Evolutionary conservation across 2,797 vertebrate genomes (phyloP).

Genomic region (Cygnus olor): DNA sequence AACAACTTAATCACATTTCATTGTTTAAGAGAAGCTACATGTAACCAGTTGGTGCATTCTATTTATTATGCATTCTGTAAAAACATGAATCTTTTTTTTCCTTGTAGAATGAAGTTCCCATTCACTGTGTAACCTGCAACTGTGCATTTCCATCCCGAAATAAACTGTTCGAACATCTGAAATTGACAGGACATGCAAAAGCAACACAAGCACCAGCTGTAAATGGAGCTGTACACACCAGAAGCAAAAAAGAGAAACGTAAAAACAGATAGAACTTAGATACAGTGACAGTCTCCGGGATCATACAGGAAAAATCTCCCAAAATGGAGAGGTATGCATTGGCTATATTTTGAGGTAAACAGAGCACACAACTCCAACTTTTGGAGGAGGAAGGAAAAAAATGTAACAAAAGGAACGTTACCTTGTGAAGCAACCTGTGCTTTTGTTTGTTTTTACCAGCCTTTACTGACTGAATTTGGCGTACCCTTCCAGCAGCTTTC

Average conservation of each 20-base stretch:
- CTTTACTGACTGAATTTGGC: slow-evolving; percentile 36
- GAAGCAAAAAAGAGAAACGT: slow-evolving; percentile 89
- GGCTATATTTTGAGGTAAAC: slow-evolving; percentile 36
- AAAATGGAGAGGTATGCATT: slow-evolving; percentile 40
- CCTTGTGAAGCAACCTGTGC: slow-evolving; percentile 29
- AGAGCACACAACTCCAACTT: background rate
- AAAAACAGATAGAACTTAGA: slow-evolving; percentile 85
- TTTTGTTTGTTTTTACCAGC: slow-evolving; percentile 49
- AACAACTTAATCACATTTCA: background rate
- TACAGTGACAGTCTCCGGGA: background rate
- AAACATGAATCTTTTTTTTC: background rate
- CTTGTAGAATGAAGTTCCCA: slow-evolving; percentile 80
- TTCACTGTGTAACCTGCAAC: slow-evolving; percentile 87
- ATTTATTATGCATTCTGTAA: background rate
- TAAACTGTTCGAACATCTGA: slow-evolving; percentile 95
- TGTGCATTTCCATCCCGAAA: slow-evolving; percentile 91
- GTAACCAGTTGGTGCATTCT: background rate
- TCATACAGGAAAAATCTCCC: background rate
- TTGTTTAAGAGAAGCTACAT: background rate
- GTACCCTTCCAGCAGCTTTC: slow-evolving; percentile 16
- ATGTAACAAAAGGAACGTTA: slow-evolving; percentile 12
- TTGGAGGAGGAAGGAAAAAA: background rate
- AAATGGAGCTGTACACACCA: slow-evolving; percentile 66
- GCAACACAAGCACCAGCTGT: slow-evolving; percentile 67
- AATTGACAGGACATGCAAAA: slow-evolving; percentile 88